Evolutionary conservation across 2,113 vertebrate genomes (phyloP).

Genomic region (Phaethornis superciliosus): DNA sequence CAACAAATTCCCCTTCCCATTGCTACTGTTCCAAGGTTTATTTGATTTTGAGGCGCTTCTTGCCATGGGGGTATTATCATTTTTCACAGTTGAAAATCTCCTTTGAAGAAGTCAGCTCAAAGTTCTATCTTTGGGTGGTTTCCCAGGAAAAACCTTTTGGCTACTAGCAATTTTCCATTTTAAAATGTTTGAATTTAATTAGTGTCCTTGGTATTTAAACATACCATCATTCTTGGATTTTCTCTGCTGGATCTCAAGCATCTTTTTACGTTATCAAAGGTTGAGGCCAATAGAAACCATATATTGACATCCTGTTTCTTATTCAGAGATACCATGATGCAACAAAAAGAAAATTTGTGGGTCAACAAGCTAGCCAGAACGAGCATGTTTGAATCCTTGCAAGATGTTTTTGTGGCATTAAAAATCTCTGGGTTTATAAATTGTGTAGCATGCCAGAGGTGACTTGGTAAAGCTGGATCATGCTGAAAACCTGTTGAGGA

Average conservation of each 20-base stretch:
- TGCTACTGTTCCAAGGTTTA: conserved; percentile 3
- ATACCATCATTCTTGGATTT: conserved; percentile 12
- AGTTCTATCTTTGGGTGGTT: conserved; percentile 60
- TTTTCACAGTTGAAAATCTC: conserved; percentile 57
- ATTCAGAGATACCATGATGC: not conserved
- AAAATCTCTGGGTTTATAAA: not conserved
- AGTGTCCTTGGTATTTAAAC: conserved; percentile 45
- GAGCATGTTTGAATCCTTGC: not conserved
- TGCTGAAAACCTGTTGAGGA: not conserved
- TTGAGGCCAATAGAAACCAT: not conserved
- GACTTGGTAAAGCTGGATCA: not conserved
- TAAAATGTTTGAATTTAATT: conserved; percentile 48
- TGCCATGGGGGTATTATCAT: conserved; percentile 57
- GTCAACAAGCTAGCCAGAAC: not conserved
- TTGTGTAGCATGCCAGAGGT: not conserved
- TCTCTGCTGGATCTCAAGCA: not conserved
- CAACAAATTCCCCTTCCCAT: conserved; percentile 23
- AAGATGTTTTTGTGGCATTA: not conserved
- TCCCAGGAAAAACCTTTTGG: conserved; percentile 58
- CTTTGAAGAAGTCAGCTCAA: conserved; percentile 61
- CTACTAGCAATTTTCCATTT: conserved; percentile 40
- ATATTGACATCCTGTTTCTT: not conserved
- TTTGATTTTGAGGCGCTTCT: conserved; percentile 39
- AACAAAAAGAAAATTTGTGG: not conserved
- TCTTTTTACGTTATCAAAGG: not conserved